Base-by-base conservation (phyloP, 2,113 vertebrate species). In the Numida meleagris region DNA sequence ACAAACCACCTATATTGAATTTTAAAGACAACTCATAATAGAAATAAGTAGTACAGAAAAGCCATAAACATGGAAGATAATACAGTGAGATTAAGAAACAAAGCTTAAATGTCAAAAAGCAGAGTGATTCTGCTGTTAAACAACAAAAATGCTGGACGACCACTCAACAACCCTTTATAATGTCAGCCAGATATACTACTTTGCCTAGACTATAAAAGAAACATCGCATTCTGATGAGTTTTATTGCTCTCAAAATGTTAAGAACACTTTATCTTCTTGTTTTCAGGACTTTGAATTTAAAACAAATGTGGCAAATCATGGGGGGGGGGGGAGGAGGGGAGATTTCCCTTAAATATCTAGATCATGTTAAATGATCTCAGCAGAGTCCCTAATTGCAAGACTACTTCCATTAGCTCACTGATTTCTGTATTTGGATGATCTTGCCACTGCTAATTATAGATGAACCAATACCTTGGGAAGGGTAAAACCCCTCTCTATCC, bases 321-420 rank as follows among this genome's bases (percentile, higher is more conserved):
- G 34, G 53, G 57, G 42, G 63, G 15, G 10, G 25, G 78, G 33
- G 16, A 53, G 42, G 71, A 23, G 82, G 6, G 12, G 79, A 89
- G 70, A 83, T 75, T 88, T 92, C 7, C 46, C 62, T 93, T 86
- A 18, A 92, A 72, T 90, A 94, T 53, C 81, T 65, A 68, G 66
- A 82, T 92, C 43, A 50, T 36, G 15, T 65, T 92, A 84, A 94
- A 82, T 88, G 77, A 95, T 94, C 92, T 91, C 89, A 79, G 70
- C 14, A 76, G 83, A 86, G 40, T 61, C 80, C 40, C 74, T 89
- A 81, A 42, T 45, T 86, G 72, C 63, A 50, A 88, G 59, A 45
- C 63, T 71, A 23, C 46, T 75, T 89, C 71, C 84, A 78, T 76
- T 62, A 94, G 71, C 71, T 96, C 84, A 84, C 43, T 1, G 5